Conservation (phyloP, 2,888 invertebrate genomes). For the Trissonchulus latispiculum region DNA sequence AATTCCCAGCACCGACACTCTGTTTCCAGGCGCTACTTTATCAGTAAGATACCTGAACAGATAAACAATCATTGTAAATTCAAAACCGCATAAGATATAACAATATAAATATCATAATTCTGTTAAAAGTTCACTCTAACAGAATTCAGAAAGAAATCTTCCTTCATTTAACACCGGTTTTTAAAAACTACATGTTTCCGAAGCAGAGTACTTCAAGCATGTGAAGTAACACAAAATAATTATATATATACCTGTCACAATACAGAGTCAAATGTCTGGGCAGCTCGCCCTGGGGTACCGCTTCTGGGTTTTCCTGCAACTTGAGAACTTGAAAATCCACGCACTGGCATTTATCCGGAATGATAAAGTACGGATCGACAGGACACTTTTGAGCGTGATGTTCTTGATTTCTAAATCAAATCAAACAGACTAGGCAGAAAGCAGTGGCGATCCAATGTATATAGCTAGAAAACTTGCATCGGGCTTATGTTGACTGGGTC, state of each 20-base stretch:
- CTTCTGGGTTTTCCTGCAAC: slow-evolving; percentile 52
- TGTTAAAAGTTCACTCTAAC: not conserved
- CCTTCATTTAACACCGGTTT: not conserved
- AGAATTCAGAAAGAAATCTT: not conserved
- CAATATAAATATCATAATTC: not conserved
- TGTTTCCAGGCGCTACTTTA: slow-evolving; percentile 85
- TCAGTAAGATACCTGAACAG: slow-evolving; percentile 66
- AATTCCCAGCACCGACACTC: slow-evolving; percentile 75
- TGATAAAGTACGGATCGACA: slow-evolving; percentile 90
- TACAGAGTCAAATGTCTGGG: slow-evolving; percentile 89
- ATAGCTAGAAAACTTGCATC: too few species aligned
- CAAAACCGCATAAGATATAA: too few species aligned
- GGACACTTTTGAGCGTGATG: slow-evolving; percentile 77
- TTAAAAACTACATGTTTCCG: not conserved
- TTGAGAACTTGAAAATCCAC: slow-evolving; percentile 95
- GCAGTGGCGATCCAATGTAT: too few species aligned
- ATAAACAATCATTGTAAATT: too few species aligned
- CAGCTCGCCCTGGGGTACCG: slow-evolving; percentile 91
- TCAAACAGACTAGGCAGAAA: too few species aligned
- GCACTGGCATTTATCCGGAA: slow-evolving; percentile 93
- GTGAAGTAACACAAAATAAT: not conserved
- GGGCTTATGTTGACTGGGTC: too few species aligned
- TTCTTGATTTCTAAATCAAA: slow-evolving; percentile 68
- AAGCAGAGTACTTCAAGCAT: not conserved
- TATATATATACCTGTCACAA: slow-evolving; percentile 63